Percentiles rank a stretch among this genome's conserved stretches.
These are phyloP conservation scores for Phylloscopus trochilus DNA, from an alignment of 2,113 vertebrate genomes.

Conservation along the genomic window DNA sequence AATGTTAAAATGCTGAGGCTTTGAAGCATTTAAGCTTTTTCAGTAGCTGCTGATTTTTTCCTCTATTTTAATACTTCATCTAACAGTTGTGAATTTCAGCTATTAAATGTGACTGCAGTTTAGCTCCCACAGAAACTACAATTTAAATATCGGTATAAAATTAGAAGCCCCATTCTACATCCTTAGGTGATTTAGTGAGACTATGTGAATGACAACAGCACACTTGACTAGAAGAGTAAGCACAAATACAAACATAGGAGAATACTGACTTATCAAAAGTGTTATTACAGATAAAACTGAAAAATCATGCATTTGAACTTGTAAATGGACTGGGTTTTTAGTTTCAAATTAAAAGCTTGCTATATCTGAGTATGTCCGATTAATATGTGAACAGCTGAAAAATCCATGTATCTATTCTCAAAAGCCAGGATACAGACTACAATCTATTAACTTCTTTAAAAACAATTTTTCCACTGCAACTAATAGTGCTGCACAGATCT, in stretches of 20 bases:
- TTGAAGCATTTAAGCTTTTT: constrained; percentile 33
- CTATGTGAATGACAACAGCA: background rate
- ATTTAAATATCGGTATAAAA: background rate
- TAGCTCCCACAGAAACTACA: background rate
- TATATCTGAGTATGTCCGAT: background rate
- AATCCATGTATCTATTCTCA: background rate
- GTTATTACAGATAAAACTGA: background rate
- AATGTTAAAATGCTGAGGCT: constrained; percentile 52
- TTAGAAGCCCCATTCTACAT: background rate
- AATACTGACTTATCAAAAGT: background rate
- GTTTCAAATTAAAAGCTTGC: background rate
- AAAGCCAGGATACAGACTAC: background rate
- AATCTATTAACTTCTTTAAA: background rate
- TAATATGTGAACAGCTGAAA: background rate
- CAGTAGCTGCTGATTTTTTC: background rate
- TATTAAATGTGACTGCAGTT: background rate
- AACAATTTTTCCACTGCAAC: background rate
- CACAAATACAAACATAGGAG: background rate
- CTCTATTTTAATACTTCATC: constrained; percentile 16
- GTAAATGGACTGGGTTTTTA: background rate
- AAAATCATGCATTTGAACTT: background rate
- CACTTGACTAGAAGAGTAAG: background rate
- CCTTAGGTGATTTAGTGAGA: background rate
- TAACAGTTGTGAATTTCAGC: constrained; percentile 10
- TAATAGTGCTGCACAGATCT: background rate